Base-by-base conservation (phyloP, 2,797 vertebrate species). In the Labroides dimidiatus region DNA sequence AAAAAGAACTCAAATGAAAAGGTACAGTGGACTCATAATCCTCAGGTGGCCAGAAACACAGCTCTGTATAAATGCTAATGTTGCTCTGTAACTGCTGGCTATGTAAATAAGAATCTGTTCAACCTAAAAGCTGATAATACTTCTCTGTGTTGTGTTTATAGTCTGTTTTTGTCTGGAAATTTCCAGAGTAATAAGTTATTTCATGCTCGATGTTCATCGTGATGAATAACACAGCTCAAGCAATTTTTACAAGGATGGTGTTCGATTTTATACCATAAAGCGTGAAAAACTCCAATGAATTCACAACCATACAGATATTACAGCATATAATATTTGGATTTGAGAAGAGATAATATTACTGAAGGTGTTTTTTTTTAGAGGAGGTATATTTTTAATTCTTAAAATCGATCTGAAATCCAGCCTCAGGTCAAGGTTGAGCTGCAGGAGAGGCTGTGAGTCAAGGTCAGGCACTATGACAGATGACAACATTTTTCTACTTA, bases 401-500 rank as follows among this genome's bases (percentile, higher is more conserved):
- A n/a, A 58, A 68, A 73, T 53, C 51, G 27, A 1, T 60, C 23
- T 60, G 24, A 67, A 36, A 19, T 72, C 24, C 1, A 11, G 58
- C 42, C 14, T 47, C 7, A 51, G 14, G 21, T 24, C 21, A 49
- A 24, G 48, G 23, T 49, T 24, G 20, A 49, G 23, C 13, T 27
- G 6, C 21, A 24, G 10, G 15, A 8, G 11, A 24, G 23, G 23
- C 48, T 49, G 21, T 24, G 48, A 62, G 57, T 81, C 75, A 74
- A 64, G 66, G 47, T 65, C 57, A 30, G 60, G 42, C 10, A 16
- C 48, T 78, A 59, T 67, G 65, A 80, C 59, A 58, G 59, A 73
- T 55, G 58, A 58, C 74, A 56, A 56, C 55, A 69, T 19, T 77
- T 63, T 77, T 88, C 79, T 48, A 43, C 54, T 69, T 54, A 73